Percentiles rank a stretch among this genome's conserved stretches.
Evolutionary conservation across 1,140 invertebrate genomes (phyloP).

Genomic region (Orchestia grillus): DNA sequence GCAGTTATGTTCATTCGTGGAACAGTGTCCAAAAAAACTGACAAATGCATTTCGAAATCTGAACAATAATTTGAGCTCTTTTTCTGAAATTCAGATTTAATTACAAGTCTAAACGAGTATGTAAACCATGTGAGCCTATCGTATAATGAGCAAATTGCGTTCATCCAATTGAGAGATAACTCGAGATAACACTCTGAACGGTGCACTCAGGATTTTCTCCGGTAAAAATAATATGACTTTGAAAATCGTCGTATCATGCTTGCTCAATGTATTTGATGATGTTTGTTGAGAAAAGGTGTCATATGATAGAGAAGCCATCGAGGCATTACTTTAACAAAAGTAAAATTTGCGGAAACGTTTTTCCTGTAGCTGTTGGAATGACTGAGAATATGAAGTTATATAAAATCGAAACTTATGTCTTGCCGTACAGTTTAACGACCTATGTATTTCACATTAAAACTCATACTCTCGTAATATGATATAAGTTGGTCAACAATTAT

Average conservation of each 20-base stretch:
- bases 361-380: too few relatives aligned
- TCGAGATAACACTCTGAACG: background rate
- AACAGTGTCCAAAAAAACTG: too few relatives aligned
- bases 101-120: background rate
- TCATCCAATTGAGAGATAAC: background rate
- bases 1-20: too few relatives aligned
- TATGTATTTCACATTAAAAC: too few relatives aligned
- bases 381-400: too few relatives aligned
- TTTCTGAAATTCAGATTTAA: background rate
- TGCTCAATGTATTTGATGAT: background rate
- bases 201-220: background rate
- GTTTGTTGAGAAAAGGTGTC: background rate
- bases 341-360: background rate
- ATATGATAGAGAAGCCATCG: background rate
- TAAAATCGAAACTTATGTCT: too few relatives aligned
- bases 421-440: too few relatives aligned
- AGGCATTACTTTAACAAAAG: background rate
- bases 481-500: too few relatives aligned
- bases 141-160: background rate
- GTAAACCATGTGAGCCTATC: background rate
- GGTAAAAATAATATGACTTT: too few relatives aligned
- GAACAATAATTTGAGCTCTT: background rate
- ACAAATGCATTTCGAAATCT: too few relatives aligned
- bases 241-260: background rate
- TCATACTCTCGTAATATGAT: too few relatives aligned